A percentile compares a stretch with the other conserved stretches of the same genome.
phyloP scores from a whole-genome alignment of 1,140 invertebrate species.

The Drosophila micromelanica region DNA sequence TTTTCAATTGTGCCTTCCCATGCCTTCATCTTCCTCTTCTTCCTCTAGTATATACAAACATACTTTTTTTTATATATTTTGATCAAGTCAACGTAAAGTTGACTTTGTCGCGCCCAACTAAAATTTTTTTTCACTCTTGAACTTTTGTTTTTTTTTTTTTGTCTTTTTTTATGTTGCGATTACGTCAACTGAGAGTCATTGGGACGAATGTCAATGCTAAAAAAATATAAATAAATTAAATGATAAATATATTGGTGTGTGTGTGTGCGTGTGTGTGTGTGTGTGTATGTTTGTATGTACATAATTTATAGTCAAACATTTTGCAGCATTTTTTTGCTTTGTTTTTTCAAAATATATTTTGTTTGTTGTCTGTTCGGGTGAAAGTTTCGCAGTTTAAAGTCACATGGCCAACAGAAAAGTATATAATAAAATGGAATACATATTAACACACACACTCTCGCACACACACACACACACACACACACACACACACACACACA shows the following conservation, averaged over 20 bases:
- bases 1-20: too few species aligned
- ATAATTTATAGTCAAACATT: conserved; percentile 29
- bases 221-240: conserved; percentile 45
- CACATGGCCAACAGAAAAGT: conserved; percentile 57
- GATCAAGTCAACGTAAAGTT: conserved; percentile 35
- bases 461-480: conserved; percentile 9
- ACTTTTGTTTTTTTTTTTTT: conserved; percentile 30
- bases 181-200: conserved; percentile 68
- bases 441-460: conserved; percentile 9
- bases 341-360: conserved; percentile 23
- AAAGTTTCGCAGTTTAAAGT: conserved; percentile 68
- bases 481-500: conserved; percentile 1
- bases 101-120: conserved; percentile 23
- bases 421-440: conserved; percentile 41
- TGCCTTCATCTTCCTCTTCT: neutral
- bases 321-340: conserved; percentile 41
- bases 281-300: conserved; percentile 23
- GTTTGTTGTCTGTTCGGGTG: conserved; percentile 56
- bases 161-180: conserved; percentile 62
- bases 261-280: neutral
- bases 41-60: neutral
- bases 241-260: conserved; percentile 12
- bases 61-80: neutral
- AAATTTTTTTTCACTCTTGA: conserved; percentile 42
- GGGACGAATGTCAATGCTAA: conserved; percentile 43